Evolutionary conservation across 1,140 invertebrate species (phyloP).

Genomic region (Drosophila malerkotliana): DNA sequence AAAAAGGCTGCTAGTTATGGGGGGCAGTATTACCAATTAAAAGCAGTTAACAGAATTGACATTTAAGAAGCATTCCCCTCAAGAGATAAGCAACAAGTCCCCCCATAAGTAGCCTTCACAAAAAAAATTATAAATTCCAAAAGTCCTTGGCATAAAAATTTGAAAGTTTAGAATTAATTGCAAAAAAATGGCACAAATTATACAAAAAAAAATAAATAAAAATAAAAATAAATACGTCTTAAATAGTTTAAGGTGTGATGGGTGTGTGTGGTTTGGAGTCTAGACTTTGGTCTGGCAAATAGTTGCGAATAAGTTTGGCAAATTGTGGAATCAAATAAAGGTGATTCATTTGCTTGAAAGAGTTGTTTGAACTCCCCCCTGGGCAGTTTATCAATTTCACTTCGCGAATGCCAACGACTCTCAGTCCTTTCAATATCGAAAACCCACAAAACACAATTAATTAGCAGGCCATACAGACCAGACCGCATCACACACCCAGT

Average conservation of each 20-base stretch:
- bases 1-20: not conserved
- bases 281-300: not conserved
- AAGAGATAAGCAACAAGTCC: conserved; percentile 12
- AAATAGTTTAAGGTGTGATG: conserved; percentile 22
- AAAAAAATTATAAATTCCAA: not conserved
- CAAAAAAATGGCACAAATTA: conserved; percentile 39
- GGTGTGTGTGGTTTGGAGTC: conserved; percentile 14
- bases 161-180: conserved; percentile 35
- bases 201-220: not conserved
- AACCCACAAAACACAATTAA: conserved; percentile 7
- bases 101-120: conserved; percentile 1
- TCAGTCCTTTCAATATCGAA: conserved; percentile 7
- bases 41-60: conserved; percentile 15
- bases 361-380: not conserved
- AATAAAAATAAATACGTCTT: conserved; percentile 6
- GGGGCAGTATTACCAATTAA: conserved; percentile 39
- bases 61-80: conserved; percentile 26
- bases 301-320: conserved; percentile 21
- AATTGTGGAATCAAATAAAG: conserved; percentile 6
- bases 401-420: conserved; percentile 18
- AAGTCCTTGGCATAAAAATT: conserved; percentile 7
- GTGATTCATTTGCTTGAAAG: not conserved
- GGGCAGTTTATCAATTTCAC: conserved; percentile 18
- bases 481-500: not conserved
- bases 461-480: conserved; percentile 1